Percentiles rank a stretch among this genome's conserved stretches.
phyloP scores from a whole-genome alignment of 2,113 vertebrate genomes.

The Oryzias celebensis region DNA sequence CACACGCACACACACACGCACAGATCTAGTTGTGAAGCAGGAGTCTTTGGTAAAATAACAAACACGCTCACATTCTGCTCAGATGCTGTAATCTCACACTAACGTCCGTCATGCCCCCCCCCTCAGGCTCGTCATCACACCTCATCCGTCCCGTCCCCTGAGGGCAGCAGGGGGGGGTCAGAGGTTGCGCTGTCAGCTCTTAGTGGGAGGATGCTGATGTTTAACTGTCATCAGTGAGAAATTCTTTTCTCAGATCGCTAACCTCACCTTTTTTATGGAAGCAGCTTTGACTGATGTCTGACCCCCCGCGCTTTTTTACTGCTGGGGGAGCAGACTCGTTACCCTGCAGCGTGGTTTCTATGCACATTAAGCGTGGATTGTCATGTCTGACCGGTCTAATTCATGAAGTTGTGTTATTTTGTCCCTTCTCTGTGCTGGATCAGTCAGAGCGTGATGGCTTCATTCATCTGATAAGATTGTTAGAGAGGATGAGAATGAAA shows the following conservation, averaged over 20 bases:
- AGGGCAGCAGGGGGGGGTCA: slow-evolving; percentile 31
- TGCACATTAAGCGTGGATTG: background rate
- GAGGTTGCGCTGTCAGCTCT: slow-evolving; percentile 40
- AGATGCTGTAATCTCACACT: background rate
- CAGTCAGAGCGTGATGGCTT: slow-evolving; percentile 29
- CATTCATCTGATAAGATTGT: slow-evolving; percentile 57
- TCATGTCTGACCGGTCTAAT: background rate
- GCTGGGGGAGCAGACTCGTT: too few species aligned
- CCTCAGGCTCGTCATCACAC: slow-evolving; percentile 47
- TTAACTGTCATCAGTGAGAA: slow-evolving; percentile 38
- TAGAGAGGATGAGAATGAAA: slow-evolving; percentile 11
- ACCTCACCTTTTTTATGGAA: too few species aligned
- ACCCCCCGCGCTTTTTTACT: too few species aligned
- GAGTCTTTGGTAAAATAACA: background rate
- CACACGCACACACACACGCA: too few species aligned
- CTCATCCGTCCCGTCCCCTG: slow-evolving; percentile 50
- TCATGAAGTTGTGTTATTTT: background rate
- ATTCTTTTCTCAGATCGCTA: background rate
- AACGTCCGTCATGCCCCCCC: slow-evolving; percentile 33
- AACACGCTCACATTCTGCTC: background rate
- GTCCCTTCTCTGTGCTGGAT: slow-evolving; percentile 18
- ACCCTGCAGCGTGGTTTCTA: too few species aligned
- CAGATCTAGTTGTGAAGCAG: too few species aligned
- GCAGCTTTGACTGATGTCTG: too few species aligned
- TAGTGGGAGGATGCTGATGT: slow-evolving; percentile 13